Conservation (phyloP, 1,140 invertebrate species). For the Brachionus manjavacas region DNA sequence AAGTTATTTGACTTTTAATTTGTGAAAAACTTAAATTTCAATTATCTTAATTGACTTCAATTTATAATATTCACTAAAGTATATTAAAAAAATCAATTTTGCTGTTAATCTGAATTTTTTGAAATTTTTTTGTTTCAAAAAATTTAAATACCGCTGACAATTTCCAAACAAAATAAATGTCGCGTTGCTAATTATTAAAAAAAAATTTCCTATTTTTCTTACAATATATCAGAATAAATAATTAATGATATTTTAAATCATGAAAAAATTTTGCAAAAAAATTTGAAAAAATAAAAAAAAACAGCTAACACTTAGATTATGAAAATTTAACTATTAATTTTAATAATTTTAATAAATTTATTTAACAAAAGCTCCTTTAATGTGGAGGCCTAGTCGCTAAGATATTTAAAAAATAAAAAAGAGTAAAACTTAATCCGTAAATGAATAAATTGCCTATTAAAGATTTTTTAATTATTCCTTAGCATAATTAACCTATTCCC, state of each 20-base stretch:
- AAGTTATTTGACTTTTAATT: no score
- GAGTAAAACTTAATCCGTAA: background rate
- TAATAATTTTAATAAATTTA: background rate
- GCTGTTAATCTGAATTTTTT: background rate
- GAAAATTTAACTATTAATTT: background rate
- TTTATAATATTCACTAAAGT: background rate
- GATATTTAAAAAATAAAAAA: background rate
- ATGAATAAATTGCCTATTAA: background rate
- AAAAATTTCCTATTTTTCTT: no score
- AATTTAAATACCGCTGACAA: background rate
- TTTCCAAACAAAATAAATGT: background rate
- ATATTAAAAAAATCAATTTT: background rate
- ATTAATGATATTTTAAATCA: no score
- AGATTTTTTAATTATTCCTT: background rate
- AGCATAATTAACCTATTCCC: conserved; percentile 4
- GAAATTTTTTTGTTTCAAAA: background rate
- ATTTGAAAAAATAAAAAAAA: background rate
- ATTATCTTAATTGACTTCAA: background rate
- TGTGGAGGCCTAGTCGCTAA: background rate
- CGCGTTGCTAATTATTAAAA: background rate
- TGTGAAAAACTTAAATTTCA: background rate
- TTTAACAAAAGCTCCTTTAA: background rate
- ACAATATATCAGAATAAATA: no score
- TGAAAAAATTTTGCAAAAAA: background rate
- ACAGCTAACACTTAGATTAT: background rate